phyloP scores from a whole-genome alignment of 2,888 invertebrate species.

The Cerceris rybyensis region DNA sequence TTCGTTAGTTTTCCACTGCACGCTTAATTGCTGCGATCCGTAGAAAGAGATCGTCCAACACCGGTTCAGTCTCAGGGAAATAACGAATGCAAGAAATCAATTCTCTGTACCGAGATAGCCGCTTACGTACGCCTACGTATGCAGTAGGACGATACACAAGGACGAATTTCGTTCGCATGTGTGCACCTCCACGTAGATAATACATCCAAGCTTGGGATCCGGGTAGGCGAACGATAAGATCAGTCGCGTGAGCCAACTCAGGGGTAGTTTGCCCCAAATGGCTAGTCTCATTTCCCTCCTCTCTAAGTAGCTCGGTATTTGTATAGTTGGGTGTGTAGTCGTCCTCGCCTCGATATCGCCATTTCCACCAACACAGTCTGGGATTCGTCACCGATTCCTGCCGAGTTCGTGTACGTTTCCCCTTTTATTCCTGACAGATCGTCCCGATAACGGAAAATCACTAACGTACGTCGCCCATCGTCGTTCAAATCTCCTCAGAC shows the following conservation, averaged over 20 bases:
- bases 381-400: conserved; percentile 44
- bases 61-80: conserved; percentile 52
- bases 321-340: conserved; percentile 55
- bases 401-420: neutral
- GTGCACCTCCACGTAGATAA: conserved; percentile 28
- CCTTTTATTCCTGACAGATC: conserved; percentile 42
- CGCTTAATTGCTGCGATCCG: conserved; percentile 37
- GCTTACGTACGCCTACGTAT: neutral
- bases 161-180: conserved; percentile 14
- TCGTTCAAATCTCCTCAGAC: conserved; percentile 14
- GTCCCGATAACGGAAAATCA: conserved; percentile 47
- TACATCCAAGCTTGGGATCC: conserved; percentile 46
- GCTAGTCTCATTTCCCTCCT: conserved; percentile 72
- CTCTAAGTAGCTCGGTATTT: conserved; percentile 70
- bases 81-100: conserved; percentile 70
- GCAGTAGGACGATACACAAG: neutral
- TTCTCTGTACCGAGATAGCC: conserved; percentile 60
- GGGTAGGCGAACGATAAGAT: conserved; percentile 72
- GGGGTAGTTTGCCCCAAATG: conserved; percentile 75
- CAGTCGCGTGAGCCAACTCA: conserved; percentile 75
- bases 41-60: conserved; percentile 23
- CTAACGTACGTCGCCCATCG: conserved; percentile 27
- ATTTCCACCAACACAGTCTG: conserved; percentile 34
- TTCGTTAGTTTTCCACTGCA: conserved; percentile 35
- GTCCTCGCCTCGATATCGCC: conserved; percentile 50